Percentiles rank a stretch among this genome's conserved stretches.
phyloP scores from a whole-genome alignment of 2,113 vertebrate species.

The Myotis yumanensis region DNA sequence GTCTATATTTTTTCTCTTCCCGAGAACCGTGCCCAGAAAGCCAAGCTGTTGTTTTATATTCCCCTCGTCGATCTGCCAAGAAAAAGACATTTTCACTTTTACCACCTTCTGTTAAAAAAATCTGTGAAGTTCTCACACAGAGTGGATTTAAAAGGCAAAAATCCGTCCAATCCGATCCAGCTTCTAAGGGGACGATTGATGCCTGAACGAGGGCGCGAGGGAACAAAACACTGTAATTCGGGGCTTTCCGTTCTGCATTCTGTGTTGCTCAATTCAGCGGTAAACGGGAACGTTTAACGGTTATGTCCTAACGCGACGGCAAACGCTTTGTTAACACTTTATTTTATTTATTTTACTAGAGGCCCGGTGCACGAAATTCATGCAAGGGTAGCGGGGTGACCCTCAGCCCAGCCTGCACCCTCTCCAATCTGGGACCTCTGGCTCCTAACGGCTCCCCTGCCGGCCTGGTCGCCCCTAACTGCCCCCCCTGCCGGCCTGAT shows the following conservation, averaged over 20 bases:
- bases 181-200: not conserved
- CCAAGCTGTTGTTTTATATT: slow-evolving; percentile 52
- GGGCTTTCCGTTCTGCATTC: not conserved
- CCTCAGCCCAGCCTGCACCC: too few relatives aligned
- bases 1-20: slow-evolving; percentile 46
- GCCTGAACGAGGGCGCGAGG: not conserved
- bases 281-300: not conserved
- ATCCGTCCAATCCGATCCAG: not conserved
- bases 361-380: too few relatives aligned
- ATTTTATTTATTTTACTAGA: too few relatives aligned
- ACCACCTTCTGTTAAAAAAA: slow-evolving; percentile 47
- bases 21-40: slow-evolving; percentile 60
- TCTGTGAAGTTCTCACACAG: slow-evolving; percentile 10
- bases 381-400: too few relatives aligned
- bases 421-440: too few relatives aligned
- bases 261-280: not conserved
- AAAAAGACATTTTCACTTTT: not conserved
- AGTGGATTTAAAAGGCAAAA: not conserved
- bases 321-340: not conserved
- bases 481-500: too few relatives aligned
- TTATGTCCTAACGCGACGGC: not conserved
- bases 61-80: slow-evolving; percentile 27
- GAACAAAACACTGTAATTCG: not conserved
- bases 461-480: too few relatives aligned
- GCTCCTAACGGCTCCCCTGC: too few relatives aligned